phyloP scores from a whole-genome alignment of 2,797 vertebrate genomes.

The Hemitrygon akajei region DNA sequence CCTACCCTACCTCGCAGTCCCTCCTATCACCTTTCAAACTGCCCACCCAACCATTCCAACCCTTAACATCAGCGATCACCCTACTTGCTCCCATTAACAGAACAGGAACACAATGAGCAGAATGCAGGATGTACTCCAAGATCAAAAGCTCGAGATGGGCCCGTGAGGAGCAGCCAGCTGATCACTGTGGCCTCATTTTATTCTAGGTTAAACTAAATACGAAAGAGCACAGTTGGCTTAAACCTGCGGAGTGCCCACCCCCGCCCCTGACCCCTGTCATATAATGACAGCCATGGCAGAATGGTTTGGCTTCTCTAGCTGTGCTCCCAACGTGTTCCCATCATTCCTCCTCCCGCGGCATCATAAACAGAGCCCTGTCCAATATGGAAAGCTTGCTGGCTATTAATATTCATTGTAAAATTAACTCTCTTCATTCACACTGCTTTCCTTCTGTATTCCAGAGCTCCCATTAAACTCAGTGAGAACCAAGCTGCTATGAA shows the following conservation, averaged over 20 bases:
- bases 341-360: not conserved
- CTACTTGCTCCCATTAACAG: too few relatives aligned
- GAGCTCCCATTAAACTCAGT: constrained; percentile 14
- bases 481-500: not conserved
- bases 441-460: not conserved
- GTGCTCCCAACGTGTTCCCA: not conserved
- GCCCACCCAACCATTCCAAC: not conserved
- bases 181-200: not conserved
- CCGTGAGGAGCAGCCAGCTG: not conserved
- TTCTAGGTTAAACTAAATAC: not conserved
- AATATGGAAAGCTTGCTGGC: not conserved
- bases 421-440: not conserved
- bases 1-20: not conserved
- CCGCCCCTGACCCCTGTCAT: not conserved
- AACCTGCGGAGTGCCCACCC: not conserved
- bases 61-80: too few relatives aligned
- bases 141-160: not conserved
- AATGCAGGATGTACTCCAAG: not conserved
- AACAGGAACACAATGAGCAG: not conserved
- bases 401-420: constrained; percentile 28
- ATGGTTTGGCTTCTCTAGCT: not conserved
- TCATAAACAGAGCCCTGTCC: not conserved
- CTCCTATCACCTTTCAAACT: not conserved
- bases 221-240: not conserved
- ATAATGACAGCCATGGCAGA: not conserved